Evolutionary conservation across 2,888 invertebrate species (phyloP).

Genomic region (Hypselothyrea guttata): DNA sequence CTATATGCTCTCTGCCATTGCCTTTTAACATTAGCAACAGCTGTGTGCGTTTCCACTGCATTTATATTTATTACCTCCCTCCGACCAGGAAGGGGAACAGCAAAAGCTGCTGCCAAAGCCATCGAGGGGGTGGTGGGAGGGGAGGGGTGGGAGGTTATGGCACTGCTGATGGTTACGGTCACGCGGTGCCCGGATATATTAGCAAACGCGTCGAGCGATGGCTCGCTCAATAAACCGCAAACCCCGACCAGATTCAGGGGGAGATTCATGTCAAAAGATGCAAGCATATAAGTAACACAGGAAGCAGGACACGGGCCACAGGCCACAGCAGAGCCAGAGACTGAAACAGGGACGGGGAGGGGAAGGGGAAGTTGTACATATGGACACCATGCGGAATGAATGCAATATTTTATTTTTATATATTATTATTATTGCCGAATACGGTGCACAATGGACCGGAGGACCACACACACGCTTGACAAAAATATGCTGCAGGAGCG

Average conservation of each 20-base stretch:
- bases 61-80: slow-evolving; percentile 66
- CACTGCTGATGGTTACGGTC: slow-evolving; percentile 42
- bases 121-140: neutral
- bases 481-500: neutral
- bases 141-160: slow-evolving; percentile 22
- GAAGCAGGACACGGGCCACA: slow-evolving; percentile 21
- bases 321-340: slow-evolving; percentile 12
- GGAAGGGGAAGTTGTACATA: slow-evolving; percentile 49
- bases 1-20: slow-evolving; percentile 27
- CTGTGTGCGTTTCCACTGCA: slow-evolving; percentile 71
- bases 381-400: slow-evolving; percentile 32
- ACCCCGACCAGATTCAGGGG: slow-evolving; percentile 29
- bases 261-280: slow-evolving; percentile 41
- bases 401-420: slow-evolving; percentile 70
- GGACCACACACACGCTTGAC: slow-evolving; percentile 30
- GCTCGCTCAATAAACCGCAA: slow-evolving; percentile 67
- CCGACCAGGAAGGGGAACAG: neutral
- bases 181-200: slow-evolving; percentile 69
- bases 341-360: too few relatives aligned
- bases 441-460: slow-evolving; percentile 48
- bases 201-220: slow-evolving; percentile 56
- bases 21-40: slow-evolving; percentile 71
- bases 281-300: slow-evolving; percentile 39
- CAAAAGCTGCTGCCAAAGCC: neutral
- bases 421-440: slow-evolving; percentile 66